These are phyloP conservation scores for Chrysolina oricalcia DNA, from an alignment of 2,888 invertebrate genomes.

Conservation along the genomic window DNA sequence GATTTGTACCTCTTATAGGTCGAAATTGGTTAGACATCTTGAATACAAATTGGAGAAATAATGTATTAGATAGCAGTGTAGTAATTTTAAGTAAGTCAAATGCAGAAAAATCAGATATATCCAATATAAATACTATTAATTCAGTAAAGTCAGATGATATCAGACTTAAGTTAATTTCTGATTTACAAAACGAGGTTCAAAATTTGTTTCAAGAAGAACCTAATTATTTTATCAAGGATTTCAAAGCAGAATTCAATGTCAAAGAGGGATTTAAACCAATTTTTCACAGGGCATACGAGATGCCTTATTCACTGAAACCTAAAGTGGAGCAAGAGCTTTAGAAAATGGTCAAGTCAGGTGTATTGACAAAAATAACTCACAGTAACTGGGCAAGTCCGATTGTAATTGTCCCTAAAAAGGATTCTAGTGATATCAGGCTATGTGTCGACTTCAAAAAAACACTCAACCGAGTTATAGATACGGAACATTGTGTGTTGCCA, in stretches of 20 bases:
- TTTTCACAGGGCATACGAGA: constrained; percentile 43
- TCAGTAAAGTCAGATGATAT: no score
- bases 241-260: constrained; percentile 30
- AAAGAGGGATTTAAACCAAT: constrained; percentile 32
- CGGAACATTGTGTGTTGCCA: constrained; percentile 61
- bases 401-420: constrained; percentile 60
- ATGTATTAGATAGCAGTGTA: no score
- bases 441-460: constrained; percentile 63
- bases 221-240: constrained; percentile 25
- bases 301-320: constrained; percentile 51
- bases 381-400: constrained; percentile 62
- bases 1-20: constrained; percentile 8
- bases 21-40: neutral
- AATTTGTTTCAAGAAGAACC: constrained; percentile 21
- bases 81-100: no score
- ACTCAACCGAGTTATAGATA: constrained; percentile 55
- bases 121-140: no score
- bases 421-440: constrained; percentile 56
- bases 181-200: no score
- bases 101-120: no score
- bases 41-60: constrained; percentile 15
- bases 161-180: no score
- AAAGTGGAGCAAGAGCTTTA: constrained; percentile 54
- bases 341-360: constrained; percentile 48
- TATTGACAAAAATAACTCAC: constrained; percentile 51